Evolutionary conservation across 53 echinoderm and acorn worm species (phyloP), one percentile per base, ranked within the genome.

Genomic region (Echinometra lucunter): DNA sequence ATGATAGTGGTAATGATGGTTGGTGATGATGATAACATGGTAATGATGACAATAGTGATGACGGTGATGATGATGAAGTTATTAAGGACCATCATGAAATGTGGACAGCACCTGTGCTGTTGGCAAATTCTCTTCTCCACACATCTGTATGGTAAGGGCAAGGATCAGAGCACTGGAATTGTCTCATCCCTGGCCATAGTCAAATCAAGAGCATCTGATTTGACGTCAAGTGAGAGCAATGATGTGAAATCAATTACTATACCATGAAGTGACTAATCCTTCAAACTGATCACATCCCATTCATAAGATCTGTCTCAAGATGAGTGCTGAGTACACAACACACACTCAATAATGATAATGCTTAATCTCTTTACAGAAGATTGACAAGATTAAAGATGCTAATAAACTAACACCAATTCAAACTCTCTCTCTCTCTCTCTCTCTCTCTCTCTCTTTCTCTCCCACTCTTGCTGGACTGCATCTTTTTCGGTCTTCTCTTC

Each of bases 191-290:
- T 45, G n/a, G 47, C 12, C 12, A 27, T 28, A 4, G 28, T 85
- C 45, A 85, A 85, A 85, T 13, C 23, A 85, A n/a, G 45, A 30
- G 19, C 47, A 47, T 49, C 49, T 9, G 85, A 49, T 49, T 49
- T 85, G 53, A 45, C n/a, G 30, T 83, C 10, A 13, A 83, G 85
- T 85, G 49, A 85, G 85, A 85, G 45, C 49, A 37, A 85, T 28
- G 85, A 85, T 49, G 49, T 85, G 47, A 85, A 85, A 85, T 85
- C 85, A 85, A 85, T 85, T 85, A 85, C 85, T 47, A 85, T 1
- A 40, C 28, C 7, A 23, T 85, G 28, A 37, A 85, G 49, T 85
- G 49, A 85, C 49, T 47, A 85, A 85, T 85, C 45, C 49, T 47
- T 85, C 85, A 85, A 47, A 12, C 85, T n/a, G n/a, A 13, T 49